Evolutionary conservation across 2,113 vertebrate species (phyloP), one percentile per base, ranked within the genome.

Genomic region (Dicerorhinus sumatrensis): DNA sequence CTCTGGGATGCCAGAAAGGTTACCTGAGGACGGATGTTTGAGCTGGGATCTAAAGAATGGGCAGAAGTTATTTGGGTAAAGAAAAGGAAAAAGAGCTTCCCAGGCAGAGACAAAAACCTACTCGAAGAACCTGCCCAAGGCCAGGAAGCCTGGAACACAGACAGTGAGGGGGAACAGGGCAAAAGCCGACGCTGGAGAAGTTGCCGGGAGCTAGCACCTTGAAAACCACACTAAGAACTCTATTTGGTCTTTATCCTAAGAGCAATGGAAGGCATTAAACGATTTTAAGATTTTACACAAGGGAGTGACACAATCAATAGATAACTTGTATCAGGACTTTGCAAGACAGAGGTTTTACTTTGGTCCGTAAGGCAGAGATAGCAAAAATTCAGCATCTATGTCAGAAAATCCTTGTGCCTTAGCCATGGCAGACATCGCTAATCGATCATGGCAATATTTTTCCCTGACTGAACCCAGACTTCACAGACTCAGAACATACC

Each of bases 401-500:
- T 91, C 39, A 77, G n/a, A 25, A 86, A 90, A 9, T 81, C 12
- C 20, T 80, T 90, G 54, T 36, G 16, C 29, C 56, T 95, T 92
- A 76, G 87, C 73, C 3, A 7, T 67, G n/a, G 42, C 29, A 96
- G 92, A 89, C 51, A 96, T 96, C 85, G 80, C 48, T 90, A 83
- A 80, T 90, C 11, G n/a, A 81, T 89, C 23, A 31, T 81, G 33
- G 29, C 14, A 54, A 25, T 42, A 62, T 89, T 69, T 93, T 72
- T 29, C 48, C 65, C 54, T 83, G 46, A 84, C 54, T 70, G 33
- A 95, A 92, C 27, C 70, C 58, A 89, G 79, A 85, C 29, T 84
- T 93, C n/a, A 70, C 11, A 89, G 70, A 92, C 51, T 96, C 33
- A 91, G 48, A 94, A 72, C 33, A 76, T 91, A 97, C 77, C 36